Evolutionary conservation across 2,797 vertebrate species (phyloP), one percentile per base, ranked within the genome.

Genomic region (Callimico goeldii): DNA sequence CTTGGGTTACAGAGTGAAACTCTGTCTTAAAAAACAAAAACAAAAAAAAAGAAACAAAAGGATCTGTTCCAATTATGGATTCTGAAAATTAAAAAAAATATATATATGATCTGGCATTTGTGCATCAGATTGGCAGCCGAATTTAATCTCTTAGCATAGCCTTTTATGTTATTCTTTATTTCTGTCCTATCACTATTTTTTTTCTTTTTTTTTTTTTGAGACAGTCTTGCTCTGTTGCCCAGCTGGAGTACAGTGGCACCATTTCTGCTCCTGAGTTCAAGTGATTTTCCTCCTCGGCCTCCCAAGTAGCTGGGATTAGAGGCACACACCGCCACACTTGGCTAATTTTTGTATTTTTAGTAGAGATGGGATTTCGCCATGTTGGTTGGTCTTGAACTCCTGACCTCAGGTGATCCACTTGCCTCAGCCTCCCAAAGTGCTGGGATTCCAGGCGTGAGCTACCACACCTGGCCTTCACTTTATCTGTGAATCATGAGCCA

Each of bases 41-140:
- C 17, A 64, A 58, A 33, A 64, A 64, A 15, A 64, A 13, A 33
- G 61, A n/a, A n/a, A 64, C 30, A 64, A 67, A 67, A 67, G 61
- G 61, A 17, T 9, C 61, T 67, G 33, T 67, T 67, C 15, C 33
- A n/a, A 4, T 67, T n/a, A 67, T 67, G 61, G 15, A 67, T n/a
- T 67, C 61, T 67, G 61, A 19, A 67, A 64, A 64, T 33, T 33
- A 14, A 36, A 36, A n/a, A 22, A n/a, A 22, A 9, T 0, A 70
- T 10, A 20, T n/a, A 19, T 52, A 11, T 55, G 57, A 36, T 33
- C 61, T 93, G 20, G 39, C 11, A 4, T 80, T 52, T 90, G n/a
- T 43, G 1, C 33, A 10, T n/a, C 58, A 15, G 20, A 0, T 2
- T 4, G 46, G 36, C 12, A 8, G 4, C 22, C 46, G 50, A 3